Percentiles rank a stretch among this genome's conserved stretches.
Conservation (phyloP, 2,888 invertebrate genomes). For the Pycnomerus fuliginosus region DNA sequence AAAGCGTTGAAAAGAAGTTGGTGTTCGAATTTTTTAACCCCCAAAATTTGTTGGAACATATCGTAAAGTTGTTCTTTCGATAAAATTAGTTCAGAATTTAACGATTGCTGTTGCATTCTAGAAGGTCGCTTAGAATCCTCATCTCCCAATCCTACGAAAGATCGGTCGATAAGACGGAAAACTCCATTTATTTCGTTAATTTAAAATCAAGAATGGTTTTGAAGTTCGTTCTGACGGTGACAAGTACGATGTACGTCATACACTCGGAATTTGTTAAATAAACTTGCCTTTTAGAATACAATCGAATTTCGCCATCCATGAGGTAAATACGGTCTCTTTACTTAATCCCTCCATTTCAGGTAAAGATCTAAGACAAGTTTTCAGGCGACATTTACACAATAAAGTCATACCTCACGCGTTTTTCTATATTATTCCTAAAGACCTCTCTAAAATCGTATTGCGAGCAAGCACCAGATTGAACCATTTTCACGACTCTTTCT, state of each 20-base stretch:
- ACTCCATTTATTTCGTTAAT: slow-evolving; percentile 14
- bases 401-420: slow-evolving; percentile 79
- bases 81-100: slow-evolving; percentile 91
- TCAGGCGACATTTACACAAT: background rate
- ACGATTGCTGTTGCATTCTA: slow-evolving; percentile 82
- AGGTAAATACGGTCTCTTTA: slow-evolving; percentile 97
- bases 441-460: slow-evolving; percentile 99
- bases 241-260: slow-evolving; percentile 6
- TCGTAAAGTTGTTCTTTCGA: slow-evolving; percentile 99
- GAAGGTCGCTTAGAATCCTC: slow-evolving; percentile 86
- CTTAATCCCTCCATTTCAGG: slow-evolving; percentile 99
- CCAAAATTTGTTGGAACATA: slow-evolving; percentile 99
- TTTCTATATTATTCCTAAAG: slow-evolving; percentile 97
- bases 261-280: slow-evolving; percentile 7
- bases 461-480: slow-evolving; percentile 96
- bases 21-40: slow-evolving; percentile 99
- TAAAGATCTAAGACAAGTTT: slow-evolving; percentile 68
- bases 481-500: slow-evolving; percentile 94
- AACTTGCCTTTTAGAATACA: slow-evolving; percentile 88
- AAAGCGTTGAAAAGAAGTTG: slow-evolving; percentile 98
- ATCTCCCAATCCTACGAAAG: slow-evolving; percentile 65
- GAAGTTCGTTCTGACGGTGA: slow-evolving; percentile 8
- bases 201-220: slow-evolving; percentile 9
- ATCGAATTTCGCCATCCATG: slow-evolving; percentile 99
- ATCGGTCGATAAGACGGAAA: slow-evolving; percentile 3